Evolutionary conservation across 2,797 vertebrate species (phyloP).

Genomic region (Heteromormyrus szaboi): DNA sequence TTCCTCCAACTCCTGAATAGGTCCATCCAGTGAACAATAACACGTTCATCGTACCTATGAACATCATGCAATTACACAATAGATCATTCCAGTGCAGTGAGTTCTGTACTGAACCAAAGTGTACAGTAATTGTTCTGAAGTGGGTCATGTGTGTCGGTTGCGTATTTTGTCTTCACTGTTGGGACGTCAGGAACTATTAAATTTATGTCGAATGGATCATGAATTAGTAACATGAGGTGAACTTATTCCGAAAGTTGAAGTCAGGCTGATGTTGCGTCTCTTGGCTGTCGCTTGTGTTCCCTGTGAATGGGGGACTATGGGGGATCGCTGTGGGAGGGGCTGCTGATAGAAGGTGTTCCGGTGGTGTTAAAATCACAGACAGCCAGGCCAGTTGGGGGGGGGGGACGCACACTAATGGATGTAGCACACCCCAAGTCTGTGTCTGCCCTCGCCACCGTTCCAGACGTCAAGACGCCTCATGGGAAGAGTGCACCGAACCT

Average conservation of each 20-base stretch:
- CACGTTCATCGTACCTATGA: constrained; percentile 3
- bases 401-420: constrained; percentile 30
- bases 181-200: not conserved
- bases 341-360: not conserved
- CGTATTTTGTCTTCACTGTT: not conserved
- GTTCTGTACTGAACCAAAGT: not conserved
- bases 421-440: constrained; percentile 24
- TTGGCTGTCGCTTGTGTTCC: not conserved
- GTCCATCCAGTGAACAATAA: not conserved
- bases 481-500: constrained; percentile 19
- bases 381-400: not conserved
- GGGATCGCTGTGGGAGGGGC: too few species aligned
- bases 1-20: constrained; percentile 40
- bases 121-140: not conserved
- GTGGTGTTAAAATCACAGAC: not conserved
- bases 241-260: constrained; percentile 35
- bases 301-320: not conserved
- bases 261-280: constrained; percentile 23
- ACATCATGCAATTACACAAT: constrained; percentile 17
- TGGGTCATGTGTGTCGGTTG: not conserved
- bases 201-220: not conserved
- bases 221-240: constrained; percentile 7
- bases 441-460: not conserved
- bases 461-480: constrained; percentile 14
- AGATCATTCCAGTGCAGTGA: constrained; percentile 20